Conservation (phyloP, 2,888 invertebrate genomes). For the Meloe dianella region DNA sequence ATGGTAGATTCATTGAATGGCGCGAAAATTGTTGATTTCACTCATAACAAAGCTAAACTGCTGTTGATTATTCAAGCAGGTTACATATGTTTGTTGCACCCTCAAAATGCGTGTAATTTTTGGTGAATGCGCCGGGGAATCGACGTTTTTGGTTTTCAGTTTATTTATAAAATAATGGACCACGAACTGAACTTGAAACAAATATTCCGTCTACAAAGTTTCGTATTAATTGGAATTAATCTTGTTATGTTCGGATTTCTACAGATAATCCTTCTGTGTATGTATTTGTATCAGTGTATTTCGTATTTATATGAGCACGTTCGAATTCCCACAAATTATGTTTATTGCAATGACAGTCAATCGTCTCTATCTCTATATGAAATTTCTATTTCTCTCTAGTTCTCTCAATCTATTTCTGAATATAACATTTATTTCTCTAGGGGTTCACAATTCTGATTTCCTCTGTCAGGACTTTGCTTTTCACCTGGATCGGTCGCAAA, state of each 20-base stretch:
- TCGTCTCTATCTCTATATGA: background rate
- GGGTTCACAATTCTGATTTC: background rate
- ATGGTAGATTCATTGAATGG: background rate
- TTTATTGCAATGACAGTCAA: background rate
- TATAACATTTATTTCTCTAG: background rate
- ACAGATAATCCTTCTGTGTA: background rate
- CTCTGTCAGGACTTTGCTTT: background rate
- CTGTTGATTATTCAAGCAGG: background rate
- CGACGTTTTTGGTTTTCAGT: background rate
- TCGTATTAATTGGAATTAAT: background rate
- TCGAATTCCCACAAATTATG: constrained; percentile 1
- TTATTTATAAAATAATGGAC: background rate
- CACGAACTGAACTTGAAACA: no score
- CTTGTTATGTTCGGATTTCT: background rate
- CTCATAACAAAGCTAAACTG: background rate
- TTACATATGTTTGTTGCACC: background rate
- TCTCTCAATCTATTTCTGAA: background rate
- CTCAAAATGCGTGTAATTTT: background rate
- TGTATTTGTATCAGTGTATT: background rate
- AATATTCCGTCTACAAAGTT: background rate
- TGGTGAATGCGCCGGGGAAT: constrained; percentile 4
- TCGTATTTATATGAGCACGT: background rate
- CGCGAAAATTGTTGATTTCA: background rate
- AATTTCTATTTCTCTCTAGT: background rate
- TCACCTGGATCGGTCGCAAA: constrained; percentile 12